These are phyloP conservation scores for Apodemia hepburni DNA, from an alignment of 2,888 invertebrate species.

Conservation along the genomic window DNA sequence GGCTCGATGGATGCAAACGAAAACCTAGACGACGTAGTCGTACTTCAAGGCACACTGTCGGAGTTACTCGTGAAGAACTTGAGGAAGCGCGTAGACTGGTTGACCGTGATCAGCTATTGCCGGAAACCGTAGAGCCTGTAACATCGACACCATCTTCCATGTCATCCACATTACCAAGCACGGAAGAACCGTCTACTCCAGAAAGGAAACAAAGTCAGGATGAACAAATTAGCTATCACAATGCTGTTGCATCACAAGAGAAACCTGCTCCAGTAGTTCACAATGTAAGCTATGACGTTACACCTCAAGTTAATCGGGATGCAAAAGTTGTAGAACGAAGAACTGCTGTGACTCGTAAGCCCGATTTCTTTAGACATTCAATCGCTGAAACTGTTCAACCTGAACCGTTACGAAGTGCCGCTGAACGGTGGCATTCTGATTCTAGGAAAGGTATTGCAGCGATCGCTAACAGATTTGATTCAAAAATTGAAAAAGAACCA, in stretches of 20 bases:
- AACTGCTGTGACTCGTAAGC: constrained; percentile 45
- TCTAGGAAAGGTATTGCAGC: constrained; percentile 60
- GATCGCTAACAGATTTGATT: constrained; percentile 64
- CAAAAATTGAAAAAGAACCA: constrained; percentile 46
- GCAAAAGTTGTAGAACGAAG: constrained; percentile 51
- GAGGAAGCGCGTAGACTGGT: constrained; percentile 88
- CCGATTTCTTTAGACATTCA: constrained; percentile 64
- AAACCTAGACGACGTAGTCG: constrained; percentile 80
- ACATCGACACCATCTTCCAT: constrained; percentile 49
- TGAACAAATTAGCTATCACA: constrained; percentile 48
- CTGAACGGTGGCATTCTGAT: constrained; percentile 51
- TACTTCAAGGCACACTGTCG: constrained; percentile 89
- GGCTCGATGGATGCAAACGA: constrained; percentile 60
- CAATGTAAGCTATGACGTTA: constrained; percentile 47
- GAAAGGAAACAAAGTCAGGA: constrained; percentile 54
- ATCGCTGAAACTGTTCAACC: constrained; percentile 48
- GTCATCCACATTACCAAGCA: constrained; percentile 49
- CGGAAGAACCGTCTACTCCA: constrained; percentile 46
- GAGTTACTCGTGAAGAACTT: constrained; percentile 90
- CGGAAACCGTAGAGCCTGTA: constrained; percentile 42
- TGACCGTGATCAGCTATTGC: constrained; percentile 66
- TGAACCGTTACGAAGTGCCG: constrained; percentile 31
- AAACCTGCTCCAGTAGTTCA: constrained; percentile 49
- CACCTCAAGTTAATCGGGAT: constrained; percentile 44
- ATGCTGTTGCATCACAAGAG: constrained; percentile 46